Evolutionary conservation across 2,888 invertebrate genomes (phyloP).

Genomic region (Nebria brevicollis): DNA sequence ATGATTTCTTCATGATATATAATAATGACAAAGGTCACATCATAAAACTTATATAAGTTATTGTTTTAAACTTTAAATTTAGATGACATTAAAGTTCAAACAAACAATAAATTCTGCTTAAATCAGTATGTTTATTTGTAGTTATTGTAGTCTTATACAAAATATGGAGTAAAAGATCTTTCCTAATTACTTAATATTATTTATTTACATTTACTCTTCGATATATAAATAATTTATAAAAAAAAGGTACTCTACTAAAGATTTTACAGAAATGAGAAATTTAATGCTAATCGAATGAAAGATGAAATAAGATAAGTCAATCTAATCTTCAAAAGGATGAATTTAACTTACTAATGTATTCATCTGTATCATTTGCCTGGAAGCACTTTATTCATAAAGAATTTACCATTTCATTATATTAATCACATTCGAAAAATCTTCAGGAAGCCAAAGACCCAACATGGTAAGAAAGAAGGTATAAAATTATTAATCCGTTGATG

Average conservation of each 20-base stretch:
- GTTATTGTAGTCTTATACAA: no score
- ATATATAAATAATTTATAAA: background rate
- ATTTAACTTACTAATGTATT: background rate
- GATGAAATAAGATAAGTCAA: background rate
- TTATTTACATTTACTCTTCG: no score
- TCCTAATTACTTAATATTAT: no score
- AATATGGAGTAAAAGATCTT: no score
- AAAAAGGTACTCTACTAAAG: background rate
- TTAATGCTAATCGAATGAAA: background rate
- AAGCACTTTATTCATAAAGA: background rate
- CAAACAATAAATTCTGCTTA: no score
- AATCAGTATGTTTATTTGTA: no score
- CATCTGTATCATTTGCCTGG: background rate
- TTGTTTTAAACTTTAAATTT: no score
- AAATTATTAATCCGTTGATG: background rate
- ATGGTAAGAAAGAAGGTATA: background rate
- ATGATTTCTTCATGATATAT: constrained; percentile 33
- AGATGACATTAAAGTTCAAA: no score
- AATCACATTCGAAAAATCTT: background rate
- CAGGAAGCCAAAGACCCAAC: constrained; percentile 11
- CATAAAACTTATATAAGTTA: background rate
- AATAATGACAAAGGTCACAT: background rate
- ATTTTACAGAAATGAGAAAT: background rate
- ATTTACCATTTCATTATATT: background rate
- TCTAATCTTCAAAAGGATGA: background rate